phyloP scores from a whole-genome alignment of 1,140 invertebrate genomes.

The Aphelenchoides besseyi region DNA sequence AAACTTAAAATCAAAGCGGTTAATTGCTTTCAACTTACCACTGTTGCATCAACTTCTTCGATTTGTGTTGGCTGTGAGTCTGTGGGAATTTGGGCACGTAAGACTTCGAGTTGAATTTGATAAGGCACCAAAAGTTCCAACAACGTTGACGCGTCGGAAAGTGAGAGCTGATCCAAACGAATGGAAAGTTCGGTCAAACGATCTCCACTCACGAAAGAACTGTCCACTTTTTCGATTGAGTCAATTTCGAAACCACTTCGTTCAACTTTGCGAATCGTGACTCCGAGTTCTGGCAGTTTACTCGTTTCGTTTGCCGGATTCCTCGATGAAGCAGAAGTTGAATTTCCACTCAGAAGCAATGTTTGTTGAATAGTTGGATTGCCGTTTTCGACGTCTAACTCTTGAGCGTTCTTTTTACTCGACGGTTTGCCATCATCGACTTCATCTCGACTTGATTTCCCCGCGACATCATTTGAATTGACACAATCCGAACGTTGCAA shows the following conservation, averaged over 20 bases:
- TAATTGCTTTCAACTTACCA: background rate
- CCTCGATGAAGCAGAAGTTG: background rate
- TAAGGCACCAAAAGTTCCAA: slow-evolving; percentile 19
- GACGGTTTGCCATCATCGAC: background rate
- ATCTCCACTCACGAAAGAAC: slow-evolving; percentile 2
- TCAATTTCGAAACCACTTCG: slow-evolving; percentile 3
- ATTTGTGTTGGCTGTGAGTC: background rate
- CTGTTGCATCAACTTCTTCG: background rate
- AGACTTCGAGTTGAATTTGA: slow-evolving; percentile 4
- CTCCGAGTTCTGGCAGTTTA: slow-evolving; percentile 6
- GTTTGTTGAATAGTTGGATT: background rate
- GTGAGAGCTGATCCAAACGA: background rate
- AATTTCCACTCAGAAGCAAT: background rate
- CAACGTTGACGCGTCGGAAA: background rate
- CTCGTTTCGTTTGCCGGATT: background rate
- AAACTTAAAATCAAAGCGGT: background rate
- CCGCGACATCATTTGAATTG: background rate
- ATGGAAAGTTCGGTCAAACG: background rate
- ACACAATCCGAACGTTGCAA: background rate
- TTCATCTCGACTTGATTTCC: background rate
- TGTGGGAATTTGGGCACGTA: background rate
- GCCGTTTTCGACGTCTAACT: background rate
- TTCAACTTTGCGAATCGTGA: slow-evolving; percentile 10
- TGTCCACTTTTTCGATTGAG: slow-evolving; percentile 10
- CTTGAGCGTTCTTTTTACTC: background rate